A percentile compares a stretch with the other conserved stretches of the same genome.
Evolutionary conservation across 2,888 invertebrate genomes (phyloP).

Genomic region (Pollenia angustigena): DNA sequence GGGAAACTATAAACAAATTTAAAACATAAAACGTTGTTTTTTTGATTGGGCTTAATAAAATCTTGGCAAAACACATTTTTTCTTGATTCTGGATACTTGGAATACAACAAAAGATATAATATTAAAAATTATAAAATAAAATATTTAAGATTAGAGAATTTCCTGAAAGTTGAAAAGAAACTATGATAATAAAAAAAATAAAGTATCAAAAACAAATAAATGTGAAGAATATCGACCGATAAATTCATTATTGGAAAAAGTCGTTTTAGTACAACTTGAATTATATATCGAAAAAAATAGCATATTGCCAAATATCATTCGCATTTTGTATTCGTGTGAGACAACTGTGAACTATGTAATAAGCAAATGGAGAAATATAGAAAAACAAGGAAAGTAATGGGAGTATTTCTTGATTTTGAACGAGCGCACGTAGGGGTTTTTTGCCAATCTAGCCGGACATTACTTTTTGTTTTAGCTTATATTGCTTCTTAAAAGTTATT

Average conservation of each 20-base stretch:
- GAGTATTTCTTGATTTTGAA: conserved; percentile 55
- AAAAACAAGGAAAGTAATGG: conserved; percentile 45
- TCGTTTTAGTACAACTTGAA: conserved; percentile 17
- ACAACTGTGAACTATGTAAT: conserved; percentile 32
- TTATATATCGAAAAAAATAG: conserved; percentile 18
- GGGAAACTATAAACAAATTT: no score
- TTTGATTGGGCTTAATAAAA: no score
- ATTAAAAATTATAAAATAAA: not conserved
- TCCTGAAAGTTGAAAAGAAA: conserved; percentile 41
- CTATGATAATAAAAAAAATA: conserved; percentile 36
- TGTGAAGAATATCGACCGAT: conserved; percentile 35
- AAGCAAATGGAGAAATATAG: conserved; percentile 48
- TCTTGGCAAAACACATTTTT: no score
- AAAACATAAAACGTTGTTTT: no score
- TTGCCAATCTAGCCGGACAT: no score
- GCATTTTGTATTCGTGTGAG: not conserved
- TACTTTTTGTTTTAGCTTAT: no score
- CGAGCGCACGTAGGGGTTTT: no score
- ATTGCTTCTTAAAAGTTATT: no score
- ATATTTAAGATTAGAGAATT: not conserved
- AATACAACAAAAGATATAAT: no score
- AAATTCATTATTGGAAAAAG: not conserved
- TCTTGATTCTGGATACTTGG: no score
- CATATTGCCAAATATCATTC: conserved; percentile 39
- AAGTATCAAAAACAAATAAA: conserved; percentile 15